Evolutionary conservation across 2,888 invertebrate genomes (phyloP), one percentile per base, ranked within the genome.

Genomic region (Eupithecia inturbata): DNA sequence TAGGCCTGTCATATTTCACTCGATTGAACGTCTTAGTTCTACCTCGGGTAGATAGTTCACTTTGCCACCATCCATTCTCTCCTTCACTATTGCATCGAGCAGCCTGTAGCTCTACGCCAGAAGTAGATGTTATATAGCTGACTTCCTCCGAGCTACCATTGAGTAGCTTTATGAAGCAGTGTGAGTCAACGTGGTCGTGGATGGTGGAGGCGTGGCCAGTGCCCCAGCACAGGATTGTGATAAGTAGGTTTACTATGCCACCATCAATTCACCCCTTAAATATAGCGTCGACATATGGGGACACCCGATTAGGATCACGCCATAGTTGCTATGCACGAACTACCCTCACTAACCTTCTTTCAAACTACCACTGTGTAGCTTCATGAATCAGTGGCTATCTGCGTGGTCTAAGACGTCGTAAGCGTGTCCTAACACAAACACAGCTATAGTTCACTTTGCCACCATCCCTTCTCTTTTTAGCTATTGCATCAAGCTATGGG

Each of bases 141-240:
- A 98, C 96, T 95, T 99, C 99, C 69, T 96, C 95, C 60, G 99
- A 89, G 75, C 95, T 95, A 0, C 98, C 99, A 77, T 97, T 96
- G 0, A 99, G 95, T 77, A 98, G 96, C 92, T 99, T 99, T 97
- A 99, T 99, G 90, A 99, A 99, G 90, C 99, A 99, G 88, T 99
- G 99, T 0, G 99, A 97, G 85, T 99, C 96, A 0, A 99, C 96
- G 87, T 99, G 99, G 90, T 99, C 99, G 89, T 99, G 99, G 80
- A 99, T 99, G 14, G 98, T 97, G 0, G 99, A 98, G 0, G 97
- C 98, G 80, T 99, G 98, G 0, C 98, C 98, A 87, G 99, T 98
- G 28, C 98, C 98, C 99, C 99, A 99, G 91, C 99, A 99, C n/a
- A 99, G 92, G 39, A 99, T 96, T 97, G 99, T 98, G 80, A 99